A percentile compares a stretch with the other conserved stretches of the same genome.
These are phyloP conservation scores for Mycalesis mineus DNA, from an alignment of 2,888 invertebrate species.

Conservation along the genomic window DNA sequence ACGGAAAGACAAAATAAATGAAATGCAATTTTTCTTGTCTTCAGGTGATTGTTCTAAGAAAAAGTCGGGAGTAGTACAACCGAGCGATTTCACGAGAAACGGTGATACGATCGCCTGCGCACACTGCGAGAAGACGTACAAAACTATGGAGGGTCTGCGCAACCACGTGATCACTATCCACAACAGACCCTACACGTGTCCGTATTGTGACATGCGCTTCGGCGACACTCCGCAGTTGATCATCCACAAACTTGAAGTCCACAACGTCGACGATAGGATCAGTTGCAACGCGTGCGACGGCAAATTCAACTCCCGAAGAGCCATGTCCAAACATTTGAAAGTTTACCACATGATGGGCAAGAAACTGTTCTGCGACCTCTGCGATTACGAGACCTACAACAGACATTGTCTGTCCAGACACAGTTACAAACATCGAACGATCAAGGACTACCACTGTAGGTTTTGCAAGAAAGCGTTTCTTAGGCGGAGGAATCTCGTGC, in stretches of 20 bases:
- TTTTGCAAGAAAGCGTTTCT: constrained; percentile 66
- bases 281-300: constrained; percentile 63
- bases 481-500: constrained; percentile 48
- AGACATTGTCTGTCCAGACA: constrained; percentile 53
- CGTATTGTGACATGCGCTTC: neutral
- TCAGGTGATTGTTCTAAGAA: neutral
- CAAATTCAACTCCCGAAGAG: constrained; percentile 49
- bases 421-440: constrained; percentile 58
- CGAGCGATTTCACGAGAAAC: neutral
- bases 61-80: neutral
- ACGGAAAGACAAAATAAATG: too few relatives aligned
- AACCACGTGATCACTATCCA: neutral
- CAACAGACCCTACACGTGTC: neutral
- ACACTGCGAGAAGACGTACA: neutral
- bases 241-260: constrained; percentile 39
- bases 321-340: constrained; percentile 51
- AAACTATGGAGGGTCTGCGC: neutral
- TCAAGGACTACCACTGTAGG: constrained; percentile 60
- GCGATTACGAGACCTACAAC: constrained; percentile 58
- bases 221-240: neutral
- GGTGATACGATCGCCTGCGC: neutral
- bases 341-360: constrained; percentile 63
- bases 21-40: neutral
- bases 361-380: constrained; percentile 50
- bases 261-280: constrained; percentile 54